Evolutionary conservation across 2,113 vertebrate species (phyloP), one percentile per base, ranked within the genome.

Genomic region (Aythya baeri): DNA sequence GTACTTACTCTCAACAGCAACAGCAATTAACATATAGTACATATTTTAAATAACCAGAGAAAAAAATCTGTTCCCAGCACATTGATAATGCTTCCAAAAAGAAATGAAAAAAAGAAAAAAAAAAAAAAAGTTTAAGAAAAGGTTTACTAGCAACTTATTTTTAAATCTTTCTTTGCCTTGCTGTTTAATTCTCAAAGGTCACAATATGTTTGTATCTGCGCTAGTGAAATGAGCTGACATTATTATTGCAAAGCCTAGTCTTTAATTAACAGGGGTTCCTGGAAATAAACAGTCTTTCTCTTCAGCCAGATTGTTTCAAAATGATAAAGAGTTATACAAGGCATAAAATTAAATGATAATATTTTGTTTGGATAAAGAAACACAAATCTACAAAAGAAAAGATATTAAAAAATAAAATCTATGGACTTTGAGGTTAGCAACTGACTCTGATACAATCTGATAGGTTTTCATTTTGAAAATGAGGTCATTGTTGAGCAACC

Each of bases 401-500:
- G 6, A 49, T 25, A 65, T 54, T 72, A 46, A 86, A 62, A 68
- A n/a, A 55, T 26, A 43, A 21, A 52, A 70, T 38, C 4, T 77
- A 4, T 65, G 31, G 23, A 83, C 26, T 85, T 23, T 61, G 38
- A 38, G 36, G 14, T 44, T 27, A 78, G 32, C 14, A 52, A 1
- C 17, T 65, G 25, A 6, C 32, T 92, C 46, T 87, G 26, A 46
- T 58, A 77, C 49, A 73, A 66, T 26, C 23, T 1, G 1, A 43
- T 15, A 36, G 2, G 8, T 61, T 80, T 38, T 91, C 17, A 72
- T 70, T 83, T 73, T 54, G 66, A 59, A 89, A 96, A 93, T 63
- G 38, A 91, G 26, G 41, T 90, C 7, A 68, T 46, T 31, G 29
- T 63, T 89, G 91, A 96, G 26, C 67, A 97, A 91, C 73, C 73